Base-by-base conservation (phyloP, 1,140 invertebrate genomes). In the Schlechtendalia chinensis region DNA sequence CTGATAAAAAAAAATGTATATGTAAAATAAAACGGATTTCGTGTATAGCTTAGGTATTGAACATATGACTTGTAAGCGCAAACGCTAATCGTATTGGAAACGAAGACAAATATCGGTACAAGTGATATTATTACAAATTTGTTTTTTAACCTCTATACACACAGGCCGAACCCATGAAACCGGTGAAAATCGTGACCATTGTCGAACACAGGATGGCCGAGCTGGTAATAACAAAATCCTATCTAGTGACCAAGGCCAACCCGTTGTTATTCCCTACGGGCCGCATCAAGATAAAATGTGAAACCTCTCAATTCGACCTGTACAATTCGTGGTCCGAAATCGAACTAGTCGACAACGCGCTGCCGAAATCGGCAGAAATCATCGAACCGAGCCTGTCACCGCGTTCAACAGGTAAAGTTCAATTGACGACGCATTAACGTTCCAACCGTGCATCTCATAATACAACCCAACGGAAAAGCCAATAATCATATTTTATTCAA, bases 321-420 rank as follows among this genome's bases (percentile, higher is more conserved):
- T 79, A 79, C 39, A 79, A 50, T 27, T 19, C 45, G 14, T 63
- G 22, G 32, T 63, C 75, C 24, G 58, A 63, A 17, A 63, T 79
- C 1, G 75, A 79, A 79, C 75, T 79, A 10, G 16, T 79, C 1
- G 75, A 79, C 58, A 79, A 79, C 22, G 75, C 75, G 27, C 75
- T 58, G 17, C 75, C 75, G 14, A 79, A 79, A 63, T n/a, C 47
- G 16, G 75, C 75, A 27, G 58, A 79, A 50, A 58, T 79, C 32
- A 77, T 77, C 58, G 58, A 22, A 5, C 75, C 75, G 17, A 79
- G 75, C 47, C 8, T 61, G 56, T 79, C 75, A 14, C 39, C 75
- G 17, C 75, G 24, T 27, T 39, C 75, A 10, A 79, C 56, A 63
- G 53, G 75, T 79, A 50, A 77, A 4, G 32, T 39, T 39, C 32